Base-by-base conservation (phyloP, 1,140 invertebrate species). In the Andricus grossulariae region DNA sequence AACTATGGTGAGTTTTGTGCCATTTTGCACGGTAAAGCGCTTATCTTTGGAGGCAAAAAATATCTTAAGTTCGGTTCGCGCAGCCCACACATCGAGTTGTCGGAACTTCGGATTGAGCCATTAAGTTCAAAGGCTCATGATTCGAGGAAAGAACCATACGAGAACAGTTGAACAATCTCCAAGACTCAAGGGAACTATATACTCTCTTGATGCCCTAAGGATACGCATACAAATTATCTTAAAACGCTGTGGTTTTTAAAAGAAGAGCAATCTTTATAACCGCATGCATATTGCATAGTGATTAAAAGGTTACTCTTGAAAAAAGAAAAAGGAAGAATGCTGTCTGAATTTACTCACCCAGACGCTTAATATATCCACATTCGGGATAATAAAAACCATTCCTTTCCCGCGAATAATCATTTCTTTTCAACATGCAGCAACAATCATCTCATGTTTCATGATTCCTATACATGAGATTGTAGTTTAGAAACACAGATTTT, bases 51-150 rank as follows among this genome's bases (percentile, higher is more conserved):
- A 85, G 52, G 55, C 80, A 80, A 57, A 80, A 84, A 86, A 86
- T 84, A 83, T 84, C 85, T 85, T 84, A 75, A 55, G 60, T 77
- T 72, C 79, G 79, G 80, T 81, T 76, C 60, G 49, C 45, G 77
- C 25, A 32, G 87, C 83, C 86, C 87, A 88, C 87, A 88, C 87
- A 88, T 86, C 80, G 86, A 80, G 86, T 85, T 85, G 83, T 81
- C 77, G 77, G 86, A 87, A 88, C 83, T 83, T 71, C 60, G 83
- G 83, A 88, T 88, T 87, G 85, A 88, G 86, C 87, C 86, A 88
- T 88, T 88, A 88, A 32, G 66, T 71, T 66, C 71, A 79, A 82
- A 73, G 52, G 60, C 73, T 70, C 52, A 72, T 70, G 52, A 73
- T 77, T 79, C 77, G 74, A 79, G 71, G 77, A 79, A 79, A 75